These are phyloP conservation scores for Phocoena phocoena DNA, from an alignment of 2,113 vertebrate genomes.

Conservation along the genomic window DNA sequence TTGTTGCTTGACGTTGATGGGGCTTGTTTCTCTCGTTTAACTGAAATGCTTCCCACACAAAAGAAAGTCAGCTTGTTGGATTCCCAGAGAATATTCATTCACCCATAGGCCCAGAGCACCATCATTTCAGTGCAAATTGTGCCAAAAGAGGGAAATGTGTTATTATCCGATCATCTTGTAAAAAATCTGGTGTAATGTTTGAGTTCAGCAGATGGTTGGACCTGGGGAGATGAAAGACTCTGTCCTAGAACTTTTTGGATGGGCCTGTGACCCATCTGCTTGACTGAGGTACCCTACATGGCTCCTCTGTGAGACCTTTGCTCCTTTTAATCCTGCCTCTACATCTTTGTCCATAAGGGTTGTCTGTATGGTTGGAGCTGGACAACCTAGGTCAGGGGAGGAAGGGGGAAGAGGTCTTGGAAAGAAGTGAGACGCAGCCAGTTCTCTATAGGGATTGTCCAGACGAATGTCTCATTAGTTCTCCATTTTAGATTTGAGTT, in stretches of 20 bases:
- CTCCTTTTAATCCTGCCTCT: not conserved
- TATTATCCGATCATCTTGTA: constrained; percentile 14
- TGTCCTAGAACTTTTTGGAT: not conserved
- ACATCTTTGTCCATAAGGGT: not conserved
- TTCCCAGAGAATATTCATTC: constrained; percentile 19
- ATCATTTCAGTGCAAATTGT: not conserved
- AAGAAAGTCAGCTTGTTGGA: constrained; percentile 36
- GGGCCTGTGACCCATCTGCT: not conserved
- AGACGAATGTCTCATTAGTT: not conserved
- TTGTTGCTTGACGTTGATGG: constrained; percentile 37
- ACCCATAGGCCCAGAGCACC: not conserved
- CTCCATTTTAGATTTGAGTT: not conserved
- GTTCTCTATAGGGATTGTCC: not conserved
- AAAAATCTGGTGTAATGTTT: not conserved
- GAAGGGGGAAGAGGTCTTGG: not conserved
- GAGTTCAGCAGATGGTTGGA: not conserved
- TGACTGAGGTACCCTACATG: not conserved
- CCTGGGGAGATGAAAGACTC: not conserved
- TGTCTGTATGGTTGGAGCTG: not conserved
- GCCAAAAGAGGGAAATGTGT: constrained; percentile 19
- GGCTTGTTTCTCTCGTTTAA: constrained; percentile 43
- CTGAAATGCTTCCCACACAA: constrained; percentile 59
- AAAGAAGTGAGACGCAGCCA: not conserved
- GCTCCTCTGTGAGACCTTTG: not conserved
- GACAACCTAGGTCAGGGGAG: not conserved